phyloP scores from a whole-genome alignment of 2,113 vertebrate genomes.

The Orthonyx spaldingii region DNA sequence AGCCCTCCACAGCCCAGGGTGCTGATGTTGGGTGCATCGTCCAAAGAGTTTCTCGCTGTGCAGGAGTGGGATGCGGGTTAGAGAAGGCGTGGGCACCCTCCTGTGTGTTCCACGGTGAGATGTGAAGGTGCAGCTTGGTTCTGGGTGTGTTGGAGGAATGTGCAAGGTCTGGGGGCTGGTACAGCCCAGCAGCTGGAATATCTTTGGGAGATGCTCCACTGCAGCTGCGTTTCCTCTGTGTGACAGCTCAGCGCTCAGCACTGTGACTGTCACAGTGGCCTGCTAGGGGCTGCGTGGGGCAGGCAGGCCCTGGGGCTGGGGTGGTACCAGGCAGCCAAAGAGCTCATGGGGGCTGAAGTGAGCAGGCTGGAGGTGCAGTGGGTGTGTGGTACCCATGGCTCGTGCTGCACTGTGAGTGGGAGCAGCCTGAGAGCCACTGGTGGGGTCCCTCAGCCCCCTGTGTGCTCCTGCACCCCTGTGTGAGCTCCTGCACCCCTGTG shows the following conservation, averaged over 20 bases:
- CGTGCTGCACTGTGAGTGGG: fast-evolving
- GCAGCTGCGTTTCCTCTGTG: not conserved
- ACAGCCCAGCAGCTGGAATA: not conserved
- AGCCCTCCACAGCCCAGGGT: not conserved
- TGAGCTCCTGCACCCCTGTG: not conserved
- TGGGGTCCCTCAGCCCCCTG: not conserved
- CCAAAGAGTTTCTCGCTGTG: not conserved
- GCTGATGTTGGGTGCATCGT: not conserved
- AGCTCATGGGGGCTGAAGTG: not conserved
- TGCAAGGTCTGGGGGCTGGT: not conserved
- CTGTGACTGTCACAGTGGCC: not conserved
- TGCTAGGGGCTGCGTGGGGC: not conserved
- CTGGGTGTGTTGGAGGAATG: not conserved
- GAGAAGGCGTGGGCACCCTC: not conserved
- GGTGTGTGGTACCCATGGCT: not conserved
- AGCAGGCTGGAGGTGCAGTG: not conserved
- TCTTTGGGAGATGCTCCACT: fast-evolving
- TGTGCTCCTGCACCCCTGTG: not conserved
- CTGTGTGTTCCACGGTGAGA: fast-evolving
- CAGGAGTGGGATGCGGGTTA: not conserved
- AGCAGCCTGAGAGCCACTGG: not conserved
- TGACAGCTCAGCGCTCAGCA: not conserved
- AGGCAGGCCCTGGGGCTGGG: not conserved
- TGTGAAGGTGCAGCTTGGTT: not conserved
- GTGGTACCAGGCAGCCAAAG: not conserved